These are phyloP conservation scores for Drosophila hydei DNA, from an alignment of 1,140 invertebrate genomes.

Conservation along the genomic window DNA sequence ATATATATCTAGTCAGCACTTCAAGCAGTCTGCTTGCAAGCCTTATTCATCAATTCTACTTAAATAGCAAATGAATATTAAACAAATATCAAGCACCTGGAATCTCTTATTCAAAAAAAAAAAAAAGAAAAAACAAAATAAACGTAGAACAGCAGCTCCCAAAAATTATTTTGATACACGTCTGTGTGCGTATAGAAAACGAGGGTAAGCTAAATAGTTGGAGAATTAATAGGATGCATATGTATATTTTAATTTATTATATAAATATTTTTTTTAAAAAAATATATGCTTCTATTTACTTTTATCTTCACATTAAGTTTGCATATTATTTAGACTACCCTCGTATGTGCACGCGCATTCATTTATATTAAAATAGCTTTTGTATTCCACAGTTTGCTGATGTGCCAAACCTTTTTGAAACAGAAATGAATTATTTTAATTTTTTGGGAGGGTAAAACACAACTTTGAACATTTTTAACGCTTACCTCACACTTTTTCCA, in stretches of 20 bases:
- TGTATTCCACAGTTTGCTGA: conserved; percentile 1
- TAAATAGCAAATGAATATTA: conserved; percentile 36
- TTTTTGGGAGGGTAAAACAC: conserved; percentile 1
- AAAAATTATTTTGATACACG: conserved; percentile 26
- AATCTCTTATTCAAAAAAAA: conserved; percentile 9
- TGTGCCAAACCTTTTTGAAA: conserved; percentile 17
- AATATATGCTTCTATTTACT: no score
- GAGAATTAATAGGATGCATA: no score
- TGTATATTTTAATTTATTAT: no score
- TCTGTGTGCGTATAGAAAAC: conserved; percentile 16
- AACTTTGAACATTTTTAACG: background rate
- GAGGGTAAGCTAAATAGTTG: no score
- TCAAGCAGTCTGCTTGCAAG: background rate
- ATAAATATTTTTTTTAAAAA: no score
- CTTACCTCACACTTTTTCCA: background rate
- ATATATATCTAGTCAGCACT: background rate
- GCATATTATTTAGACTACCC: no score
- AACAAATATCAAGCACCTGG: conserved; percentile 50
- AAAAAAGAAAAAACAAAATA: background rate
- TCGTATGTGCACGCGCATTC: no score
- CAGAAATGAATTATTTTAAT: conserved; percentile 12
- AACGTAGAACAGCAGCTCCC: conserved; percentile 32
- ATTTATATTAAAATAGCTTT: conserved; percentile 15
- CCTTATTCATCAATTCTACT: conserved; percentile 22
- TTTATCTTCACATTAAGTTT: background rate